phyloP scores from a whole-genome alignment of 2,797 vertebrate species.

The Acrossocheilus wenchowensis region DNA sequence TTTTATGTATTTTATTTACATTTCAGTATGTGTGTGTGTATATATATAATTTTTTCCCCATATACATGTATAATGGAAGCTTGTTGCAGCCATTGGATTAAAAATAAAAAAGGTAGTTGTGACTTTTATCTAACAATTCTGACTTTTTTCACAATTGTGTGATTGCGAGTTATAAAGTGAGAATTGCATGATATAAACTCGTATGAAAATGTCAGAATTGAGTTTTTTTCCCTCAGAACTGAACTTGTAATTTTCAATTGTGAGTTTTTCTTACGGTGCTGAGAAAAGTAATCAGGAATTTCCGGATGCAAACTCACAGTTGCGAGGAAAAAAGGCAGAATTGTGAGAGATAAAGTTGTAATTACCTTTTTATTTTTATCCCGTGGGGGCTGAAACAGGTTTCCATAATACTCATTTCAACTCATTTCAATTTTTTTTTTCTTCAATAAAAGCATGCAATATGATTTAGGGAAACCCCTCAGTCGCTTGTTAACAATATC shows the following conservation, averaged over 20 bases:
- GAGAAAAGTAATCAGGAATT: not conserved
- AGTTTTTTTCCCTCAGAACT: too few species aligned
- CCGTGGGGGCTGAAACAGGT: not conserved
- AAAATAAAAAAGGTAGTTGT: too few species aligned
- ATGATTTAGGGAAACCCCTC: not conserved
- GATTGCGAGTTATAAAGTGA: not conserved
- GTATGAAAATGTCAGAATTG: not conserved
- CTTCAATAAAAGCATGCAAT: not conserved
- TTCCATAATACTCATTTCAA: not conserved
- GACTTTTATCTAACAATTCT: too few species aligned
- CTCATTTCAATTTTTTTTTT: not conserved
- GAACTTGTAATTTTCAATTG: not conserved
- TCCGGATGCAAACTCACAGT: not conserved
- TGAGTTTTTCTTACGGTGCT: not conserved
- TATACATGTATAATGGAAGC: too few species aligned
- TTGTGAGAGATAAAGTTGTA: not conserved
- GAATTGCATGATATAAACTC: not conserved
- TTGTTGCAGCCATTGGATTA: too few species aligned
- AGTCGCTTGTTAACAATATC: not conserved
- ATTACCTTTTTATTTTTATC: not conserved
- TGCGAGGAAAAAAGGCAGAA: not conserved
- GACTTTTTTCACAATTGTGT: too few species aligned
- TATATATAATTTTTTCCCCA: too few species aligned
- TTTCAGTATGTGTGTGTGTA: too few species aligned
- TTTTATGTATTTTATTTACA: too few species aligned